phyloP scores from a whole-genome alignment of 2,797 vertebrate species.

The Crypturellus tataupa region DNA sequence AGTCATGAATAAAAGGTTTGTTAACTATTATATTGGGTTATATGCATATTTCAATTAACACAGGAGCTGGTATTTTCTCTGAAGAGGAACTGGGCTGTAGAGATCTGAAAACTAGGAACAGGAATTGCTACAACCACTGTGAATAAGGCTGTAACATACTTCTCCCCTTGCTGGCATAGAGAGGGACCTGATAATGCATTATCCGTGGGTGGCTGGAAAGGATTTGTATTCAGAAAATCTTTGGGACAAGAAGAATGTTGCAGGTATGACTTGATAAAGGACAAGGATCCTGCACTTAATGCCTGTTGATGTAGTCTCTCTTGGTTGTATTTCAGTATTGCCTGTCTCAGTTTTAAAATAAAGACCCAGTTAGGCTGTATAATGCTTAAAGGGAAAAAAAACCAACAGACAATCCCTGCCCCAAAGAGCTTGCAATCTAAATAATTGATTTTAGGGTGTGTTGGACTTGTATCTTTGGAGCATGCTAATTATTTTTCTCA shows the following conservation, averaged over 20 bases:
- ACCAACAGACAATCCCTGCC: background rate
- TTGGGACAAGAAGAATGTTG: background rate
- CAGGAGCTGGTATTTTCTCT: background rate
- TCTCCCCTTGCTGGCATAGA: background rate
- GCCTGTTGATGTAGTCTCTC: background rate
- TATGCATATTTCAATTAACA: background rate
- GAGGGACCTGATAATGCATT: background rate
- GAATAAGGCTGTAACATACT: rapidly evolving
- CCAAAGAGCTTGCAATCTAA: background rate
- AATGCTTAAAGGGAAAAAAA: background rate
- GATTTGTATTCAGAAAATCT: background rate
- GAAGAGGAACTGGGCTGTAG: background rate
- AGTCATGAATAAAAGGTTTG: background rate
- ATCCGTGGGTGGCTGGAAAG: background rate
- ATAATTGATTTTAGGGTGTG: background rate
- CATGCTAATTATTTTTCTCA: background rate
- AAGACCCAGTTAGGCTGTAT: background rate
- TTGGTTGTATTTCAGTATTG: background rate
- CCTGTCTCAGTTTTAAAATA: background rate
- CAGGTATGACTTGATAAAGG: background rate
- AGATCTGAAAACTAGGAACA: background rate
- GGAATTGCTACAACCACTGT: background rate
- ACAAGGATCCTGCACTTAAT: background rate
- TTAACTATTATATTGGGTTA: background rate
- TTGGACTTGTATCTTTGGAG: rapidly evolving